Base-by-base conservation (phyloP, 2,113 vertebrate species). In the Rhadina sibilatrix region DNA sequence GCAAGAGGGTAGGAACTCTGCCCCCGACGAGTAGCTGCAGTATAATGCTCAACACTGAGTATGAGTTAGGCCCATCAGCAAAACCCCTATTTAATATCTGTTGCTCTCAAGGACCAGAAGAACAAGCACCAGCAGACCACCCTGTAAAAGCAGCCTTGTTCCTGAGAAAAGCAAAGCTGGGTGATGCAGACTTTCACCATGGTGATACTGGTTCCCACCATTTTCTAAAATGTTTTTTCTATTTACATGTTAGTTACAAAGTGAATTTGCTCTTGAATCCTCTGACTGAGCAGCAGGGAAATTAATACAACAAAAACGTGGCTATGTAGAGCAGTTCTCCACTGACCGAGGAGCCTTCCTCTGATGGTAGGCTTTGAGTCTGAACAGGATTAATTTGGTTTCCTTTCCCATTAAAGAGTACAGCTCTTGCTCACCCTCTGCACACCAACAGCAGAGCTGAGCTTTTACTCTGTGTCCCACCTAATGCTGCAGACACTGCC, bases 301-400 rank as follows among this genome's bases (percentile, higher is more conserved):
- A 94, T 93, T 52, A 89, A 59, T 70, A 24, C 64, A 93, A 42
- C 85, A 81, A 60, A 90, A 95, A 56, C 79, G 38, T 68, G 93
- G 52, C 70, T 59, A 37, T 60, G 59, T 63, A 65, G 65, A 90
- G 44, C 70, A 66, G 93, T 69, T 94, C 77, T 94, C 54, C 1
- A 1, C 54, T 76, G 91, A 84, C 74, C 86, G 76, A 69, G 79
- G 40, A 77, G 77, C 63, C 60, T 93, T 88, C 31, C 50, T 86
- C 46, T 75, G 59, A 61, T 24, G 30, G 63, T 35, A 71, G 54
- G 37, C 74, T 95, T 93, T 93, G 80, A 87, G 68, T 71, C 57
- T 95, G 82, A 96, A 69, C 7, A 25, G 78, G 82, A 94, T 90
- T 92, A 60, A 90, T 93, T 90, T 28, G 75, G 35, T 89, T 96